Base-by-base conservation (phyloP, 1,140 invertebrate species). In the Carposina sasakii region DNA sequence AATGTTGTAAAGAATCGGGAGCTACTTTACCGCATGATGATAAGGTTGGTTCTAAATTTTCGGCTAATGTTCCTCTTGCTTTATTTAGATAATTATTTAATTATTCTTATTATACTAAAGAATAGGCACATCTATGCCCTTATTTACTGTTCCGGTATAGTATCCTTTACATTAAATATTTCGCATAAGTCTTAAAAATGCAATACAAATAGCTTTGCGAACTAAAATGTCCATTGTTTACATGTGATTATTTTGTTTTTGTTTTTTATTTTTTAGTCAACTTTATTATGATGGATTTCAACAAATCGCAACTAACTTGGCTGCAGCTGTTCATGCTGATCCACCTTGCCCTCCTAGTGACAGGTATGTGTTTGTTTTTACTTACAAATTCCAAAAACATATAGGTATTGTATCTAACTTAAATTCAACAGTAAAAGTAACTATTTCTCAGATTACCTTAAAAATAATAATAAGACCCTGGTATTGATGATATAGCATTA, bases 261-360 rank as follows among this genome's bases (percentile, higher is more conserved):
- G 40, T 28, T 63, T 33, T 59, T 74, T 51, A 43, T 61, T 74
- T 88, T 85, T 13, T 78, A 98, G 97, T 67, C 95, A 96, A 77
- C 74, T 96, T 10, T 94, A 93, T 71, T 96, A 96, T 64, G 98
- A 99, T 90, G 97, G 97, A 4, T 91, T 98, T 81, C 94, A 97
- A 78, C 90, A 91, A 19, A 82, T 98, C 22, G 97, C 97, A 0
- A 91, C 95, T 0, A 93, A 90, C 43, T 79, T 99, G 30, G 90
- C 94, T 1, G 90, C 91, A 47, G 77, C 92, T 17, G 90, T 96
- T 0, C 94, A 97, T 75, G 91, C 95, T 0, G 94, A 97, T 61
- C 94, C 95, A 44, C 91, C 95, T 17, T 98, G 97, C 76, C 95
- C 98, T 9, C 97, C 98, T 0, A 98, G 96, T 28, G 97, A 99